Conservation (phyloP, 2,888 invertebrate species). For the Omphaloscelis lunosa region DNA sequence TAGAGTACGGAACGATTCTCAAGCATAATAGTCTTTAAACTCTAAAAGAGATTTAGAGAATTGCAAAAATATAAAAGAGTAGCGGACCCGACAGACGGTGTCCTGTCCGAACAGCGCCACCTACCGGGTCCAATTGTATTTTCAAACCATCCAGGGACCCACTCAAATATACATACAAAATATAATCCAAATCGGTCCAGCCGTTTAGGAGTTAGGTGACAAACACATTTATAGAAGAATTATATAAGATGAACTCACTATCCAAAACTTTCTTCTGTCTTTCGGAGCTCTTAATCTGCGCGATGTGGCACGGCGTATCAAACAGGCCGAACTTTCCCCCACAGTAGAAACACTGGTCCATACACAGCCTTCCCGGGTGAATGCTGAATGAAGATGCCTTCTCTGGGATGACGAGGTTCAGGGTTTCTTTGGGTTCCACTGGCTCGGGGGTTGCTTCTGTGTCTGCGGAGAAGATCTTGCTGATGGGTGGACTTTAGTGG, state of each 20-base stretch:
- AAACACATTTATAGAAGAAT: no score
- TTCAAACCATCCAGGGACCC: no score
- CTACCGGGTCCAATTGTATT: no score
- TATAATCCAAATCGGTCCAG: no score
- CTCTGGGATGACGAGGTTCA: conserved; percentile 95
- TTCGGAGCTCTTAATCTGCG: conserved; percentile 95
- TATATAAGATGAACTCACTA: conserved; percentile 91
- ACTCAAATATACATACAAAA: no score
- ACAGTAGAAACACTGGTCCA: conserved; percentile 96
- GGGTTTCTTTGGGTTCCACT: conserved; percentile 87
- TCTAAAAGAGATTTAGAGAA: background rate
- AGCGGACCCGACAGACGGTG: no score
- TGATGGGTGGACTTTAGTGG: conserved; percentile 40
- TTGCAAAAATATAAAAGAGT: background rate
- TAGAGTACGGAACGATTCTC: background rate
- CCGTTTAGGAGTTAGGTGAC: no score
- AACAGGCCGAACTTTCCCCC: conserved; percentile 96
- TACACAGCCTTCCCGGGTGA: conserved; percentile 95
- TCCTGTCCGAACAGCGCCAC: no score
- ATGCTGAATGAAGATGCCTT: conserved; percentile 97
- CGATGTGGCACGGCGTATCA: conserved; percentile 96
- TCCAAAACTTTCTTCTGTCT: conserved; percentile 95
- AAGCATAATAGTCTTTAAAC: background rate
- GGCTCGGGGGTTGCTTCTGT: conserved; percentile 83
- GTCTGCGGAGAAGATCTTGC: conserved; percentile 69